Evolutionary conservation across 2,113 vertebrate species (phyloP), one percentile per base, ranked within the genome.

Genomic region (Smithornis capensis): DNA sequence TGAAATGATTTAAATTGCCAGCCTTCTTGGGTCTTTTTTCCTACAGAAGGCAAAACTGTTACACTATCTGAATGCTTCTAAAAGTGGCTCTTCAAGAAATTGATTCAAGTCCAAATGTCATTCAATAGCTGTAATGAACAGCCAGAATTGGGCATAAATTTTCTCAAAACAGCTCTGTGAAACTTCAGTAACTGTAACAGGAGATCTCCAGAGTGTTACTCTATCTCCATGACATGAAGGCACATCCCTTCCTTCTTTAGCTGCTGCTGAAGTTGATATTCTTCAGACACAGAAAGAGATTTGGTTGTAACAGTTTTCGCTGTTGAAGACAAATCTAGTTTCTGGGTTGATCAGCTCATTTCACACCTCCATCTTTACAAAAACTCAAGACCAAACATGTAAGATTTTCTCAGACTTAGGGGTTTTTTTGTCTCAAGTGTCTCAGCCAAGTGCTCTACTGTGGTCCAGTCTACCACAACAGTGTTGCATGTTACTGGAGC

Each of bases 401-500:
- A 27, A 11, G 9, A 60, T 83, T 55, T 37, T 53, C 27, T 64
- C 42, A 85, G 29, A 40, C 6, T 87, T 78, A 23, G n/a, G n/a
- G n/a, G 5, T 23, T 79, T 83, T n/a, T 67, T 92, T 90, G 37
- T 56, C 52, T 62, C 29, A n/a, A 7, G 23, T 3, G 5, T 33
- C 38, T 69, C 44, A 56, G 55, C 33, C 35, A 64, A 71, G 76
- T 65, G 42, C 52, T 79, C 29, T 85, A 21, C 35, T 79, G 33
- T 10, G 12, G 4, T 77, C 40, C 40, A 6, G 7, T 17, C 67
- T 69, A 22, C 38, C 6, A 3, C 6, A 23, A 27, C 18, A 42
- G 3, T 1, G 0, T 9, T 42, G 4, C 2, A 0, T 80, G 80
- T 64, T n/a, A 14, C 53, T 77, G 45, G 37, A 83, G 21, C 57